Evolutionary conservation across 2,888 invertebrate species (phyloP).

Genomic region (Cephus sareptanus): DNA sequence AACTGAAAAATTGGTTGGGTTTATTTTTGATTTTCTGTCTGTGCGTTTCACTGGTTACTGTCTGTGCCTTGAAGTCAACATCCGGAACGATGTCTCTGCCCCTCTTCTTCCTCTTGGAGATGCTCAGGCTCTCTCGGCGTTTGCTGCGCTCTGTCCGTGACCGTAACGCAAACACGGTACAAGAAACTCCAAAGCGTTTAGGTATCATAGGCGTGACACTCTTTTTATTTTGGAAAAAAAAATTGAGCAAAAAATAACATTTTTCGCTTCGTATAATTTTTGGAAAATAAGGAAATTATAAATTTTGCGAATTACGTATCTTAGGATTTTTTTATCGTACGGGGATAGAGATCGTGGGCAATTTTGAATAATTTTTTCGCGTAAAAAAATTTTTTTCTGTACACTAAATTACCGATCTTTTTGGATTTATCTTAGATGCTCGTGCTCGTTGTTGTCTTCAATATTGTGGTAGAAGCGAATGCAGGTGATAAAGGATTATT

Average conservation of each 20-base stretch:
- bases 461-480: background rate
- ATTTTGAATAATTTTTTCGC: background rate
- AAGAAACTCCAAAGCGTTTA: background rate
- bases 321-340: background rate
- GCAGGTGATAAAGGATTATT: background rate
- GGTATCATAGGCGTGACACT: background rate
- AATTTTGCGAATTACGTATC: background rate
- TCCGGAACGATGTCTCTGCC: background rate
- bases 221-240: background rate
- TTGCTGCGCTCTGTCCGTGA: background rate
- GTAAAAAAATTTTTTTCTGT: background rate
- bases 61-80: background rate
- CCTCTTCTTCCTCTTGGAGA: background rate
- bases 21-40: background rate
- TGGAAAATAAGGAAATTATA: background rate
- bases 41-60: background rate
- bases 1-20: background rate
- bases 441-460: background rate
- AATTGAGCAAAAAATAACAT: background rate
- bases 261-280: background rate
- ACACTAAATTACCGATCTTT: background rate
- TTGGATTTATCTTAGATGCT: background rate
- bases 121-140: background rate
- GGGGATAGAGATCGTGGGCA: background rate
- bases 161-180: background rate